These are phyloP conservation scores for Timema podura DNA, from an alignment of 2,888 invertebrate genomes.

Conservation along the genomic window DNA sequence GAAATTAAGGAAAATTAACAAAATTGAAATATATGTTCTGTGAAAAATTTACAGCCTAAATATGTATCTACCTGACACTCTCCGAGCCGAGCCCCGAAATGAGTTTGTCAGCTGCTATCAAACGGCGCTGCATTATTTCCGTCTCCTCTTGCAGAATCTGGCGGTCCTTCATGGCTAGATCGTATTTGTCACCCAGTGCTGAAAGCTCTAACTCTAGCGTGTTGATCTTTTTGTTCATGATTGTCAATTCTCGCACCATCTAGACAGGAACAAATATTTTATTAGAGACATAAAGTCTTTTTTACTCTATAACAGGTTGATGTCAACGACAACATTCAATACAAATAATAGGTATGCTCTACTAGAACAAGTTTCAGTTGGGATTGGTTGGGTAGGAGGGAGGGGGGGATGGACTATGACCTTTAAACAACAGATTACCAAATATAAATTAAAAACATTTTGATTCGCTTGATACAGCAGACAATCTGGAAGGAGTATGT, in stretches of 20 bases:
- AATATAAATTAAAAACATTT: too few relatives aligned
- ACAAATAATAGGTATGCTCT: too few relatives aligned
- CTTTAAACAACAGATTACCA: too few relatives aligned
- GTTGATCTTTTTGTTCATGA: slow-evolving; percentile 68
- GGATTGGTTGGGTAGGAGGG: too few relatives aligned
- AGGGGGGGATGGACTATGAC: too few relatives aligned
- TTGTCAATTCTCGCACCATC: slow-evolving; percentile 60
- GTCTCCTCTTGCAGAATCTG: slow-evolving; percentile 75
- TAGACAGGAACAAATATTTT: slow-evolving; percentile 32
- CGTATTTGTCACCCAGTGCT: slow-evolving; percentile 69
- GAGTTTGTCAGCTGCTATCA: slow-evolving; percentile 82
- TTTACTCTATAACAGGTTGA: too few relatives aligned
- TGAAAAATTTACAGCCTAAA: background rate
- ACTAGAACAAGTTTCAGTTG: too few relatives aligned
- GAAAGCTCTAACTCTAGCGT: slow-evolving; percentile 66
- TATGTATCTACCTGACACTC: slow-evolving; percentile 53
- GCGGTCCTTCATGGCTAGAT: slow-evolving; percentile 65
- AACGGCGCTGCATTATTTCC: slow-evolving; percentile 71
- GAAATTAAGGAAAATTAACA: background rate
- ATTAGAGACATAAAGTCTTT: too few relatives aligned
- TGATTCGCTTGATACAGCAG: too few relatives aligned
- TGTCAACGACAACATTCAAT: too few relatives aligned
- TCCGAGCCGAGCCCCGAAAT: slow-evolving; percentile 84
- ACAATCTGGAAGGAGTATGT: too few relatives aligned
- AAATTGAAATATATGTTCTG: background rate